Percentiles rank a stretch among this genome's conserved stretches.
These are phyloP conservation scores for Furcifer pardalis DNA, from an alignment of 2,797 vertebrate species.

Conservation along the genomic window DNA sequence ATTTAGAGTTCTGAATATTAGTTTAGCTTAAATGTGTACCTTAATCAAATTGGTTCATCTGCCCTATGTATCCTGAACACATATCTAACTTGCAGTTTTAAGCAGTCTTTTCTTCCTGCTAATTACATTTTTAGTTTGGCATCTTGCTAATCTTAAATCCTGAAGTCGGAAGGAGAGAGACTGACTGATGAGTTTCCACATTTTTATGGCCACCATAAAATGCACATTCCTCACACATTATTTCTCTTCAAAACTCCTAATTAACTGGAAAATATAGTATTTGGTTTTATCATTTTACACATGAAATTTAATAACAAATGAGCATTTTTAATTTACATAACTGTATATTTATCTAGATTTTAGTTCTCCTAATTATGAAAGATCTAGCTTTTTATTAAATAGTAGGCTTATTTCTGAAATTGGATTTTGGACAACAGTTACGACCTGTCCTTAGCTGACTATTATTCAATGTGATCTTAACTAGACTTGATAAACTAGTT, in stretches of 20 bases:
- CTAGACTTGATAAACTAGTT: neutral
- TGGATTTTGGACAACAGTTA: neutral
- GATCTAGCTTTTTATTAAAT: neutral
- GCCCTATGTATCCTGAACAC: slow-evolving; percentile 12
- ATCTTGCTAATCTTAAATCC: slow-evolving; percentile 18
- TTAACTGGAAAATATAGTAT: neutral
- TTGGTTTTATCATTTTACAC: neutral
- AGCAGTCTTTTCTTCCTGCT: slow-evolving; percentile 24
- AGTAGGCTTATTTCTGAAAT: neutral
- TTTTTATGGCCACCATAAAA: neutral
- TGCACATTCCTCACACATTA: neutral
- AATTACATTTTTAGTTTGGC: slow-evolving; percentile 35
- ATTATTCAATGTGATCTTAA: neutral
- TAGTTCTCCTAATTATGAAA: neutral
- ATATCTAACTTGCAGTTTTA: slow-evolving; percentile 22
- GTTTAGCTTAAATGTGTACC: slow-evolving; percentile 32
- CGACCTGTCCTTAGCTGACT: neutral
- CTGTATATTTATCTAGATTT: neutral
- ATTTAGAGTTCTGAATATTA: slow-evolving; percentile 14
- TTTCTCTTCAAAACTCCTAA: neutral
- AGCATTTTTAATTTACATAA: neutral
- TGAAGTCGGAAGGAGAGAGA: neutral
- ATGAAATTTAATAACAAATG: neutral
- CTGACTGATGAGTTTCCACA: slow-evolving; percentile 2
- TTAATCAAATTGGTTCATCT: slow-evolving; percentile 15